Evolutionary conservation across 2,888 invertebrate species (phyloP), one percentile per base, ranked within the genome.

Genomic region (Melieria omissa): DNA sequence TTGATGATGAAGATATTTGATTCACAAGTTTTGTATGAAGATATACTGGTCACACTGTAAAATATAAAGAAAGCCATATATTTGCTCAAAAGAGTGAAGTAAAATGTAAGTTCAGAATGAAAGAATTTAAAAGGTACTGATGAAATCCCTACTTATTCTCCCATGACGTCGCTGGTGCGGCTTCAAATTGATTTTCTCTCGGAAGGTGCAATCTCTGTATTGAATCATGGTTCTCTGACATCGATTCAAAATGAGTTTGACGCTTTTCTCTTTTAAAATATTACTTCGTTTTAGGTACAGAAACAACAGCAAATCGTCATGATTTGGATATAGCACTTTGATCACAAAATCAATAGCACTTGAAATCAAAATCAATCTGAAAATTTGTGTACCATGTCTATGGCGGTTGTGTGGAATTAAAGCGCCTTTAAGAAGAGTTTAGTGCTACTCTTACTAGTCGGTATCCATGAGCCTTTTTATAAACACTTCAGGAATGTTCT

Each of bases 381-480:
- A 58, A 54, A 9, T 54, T 9, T 46, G 57, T 49, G 2, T n/a
- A n/a, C n/a, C n/a, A n/a, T n/a, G 16, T 16, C 16, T 1, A 16
- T 16, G 16, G 16, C 16, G 16, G 29, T n/a, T 16, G 16, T 16
- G 2, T 16, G 16, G 16, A n/a, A n/a, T 62, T 42, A 9, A 58
- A 46, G 7, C 58, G 44, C 58, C 9, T 57, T 4, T 57, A 5
- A 57, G n/a, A 29, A 57, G n/a, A 8, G 16, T 16, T 16, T 14
- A 29, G 16, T 9, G n/a, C 16, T n/a, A 57, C 3, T 10, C 16
- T 65, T 65, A 69, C 65, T 54, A 65, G 65, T 60, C 69, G 49
- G 52, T 64, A 65, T 61, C 69, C 72, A 61, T 41, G n/a, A 29
- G 69, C 52, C 65, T 49, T 14, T 60, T 72, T 69, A 52, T 62